Evolutionary conservation across 64 coral and sea anemone species (phyloP), one percentile per base, ranked within the genome.

Genomic region (Montipora sp.): DNA sequence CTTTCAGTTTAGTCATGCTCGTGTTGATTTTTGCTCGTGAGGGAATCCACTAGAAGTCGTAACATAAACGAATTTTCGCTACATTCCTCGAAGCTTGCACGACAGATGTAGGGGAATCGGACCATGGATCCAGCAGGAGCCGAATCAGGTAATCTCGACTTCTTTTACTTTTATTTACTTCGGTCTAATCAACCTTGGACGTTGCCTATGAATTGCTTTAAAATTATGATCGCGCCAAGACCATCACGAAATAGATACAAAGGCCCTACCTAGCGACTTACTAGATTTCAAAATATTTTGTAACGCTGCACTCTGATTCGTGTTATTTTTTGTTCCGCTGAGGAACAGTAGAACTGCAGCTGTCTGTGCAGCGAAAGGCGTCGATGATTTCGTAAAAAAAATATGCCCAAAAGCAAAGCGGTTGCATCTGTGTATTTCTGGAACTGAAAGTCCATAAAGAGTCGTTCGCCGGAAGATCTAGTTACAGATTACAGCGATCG

Each of bases 1-100:
- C 10, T 85, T 85, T 85, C 82, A 85, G 82, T 72, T 85, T 85
- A 15, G n/a, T 46, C 82, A 85, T 85, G 82, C 50, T 83, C 2
- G 55, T 19, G 80, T 66, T 3, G 80, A 16, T 18, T 47, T 83
- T 11, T 12, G 15, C 63, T 85, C 15, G 36, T 16, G 81, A 48
- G 81, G 61, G 61, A 84, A 69, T 48, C 48, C 71, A 70, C 68
- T 85, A 85, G 61, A 85, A 72, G 63, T 69, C 44, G 18, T 71
- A 27, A 46, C 46, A 85, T 14, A 71, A 47, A 48, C 12, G 21
- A 12, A 12, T 59, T 50, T 66, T 72, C 82, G 5, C 65, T 16
- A 20, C 82, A 85, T 85, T 85, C 82, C 82, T 85, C 19, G 18
- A 72, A 85, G 13, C 53, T 57, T 57, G 53, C 59, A 49, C 45